Conservation (phyloP, 2,113 vertebrate genomes). For the Syngnathus typhle region DNA sequence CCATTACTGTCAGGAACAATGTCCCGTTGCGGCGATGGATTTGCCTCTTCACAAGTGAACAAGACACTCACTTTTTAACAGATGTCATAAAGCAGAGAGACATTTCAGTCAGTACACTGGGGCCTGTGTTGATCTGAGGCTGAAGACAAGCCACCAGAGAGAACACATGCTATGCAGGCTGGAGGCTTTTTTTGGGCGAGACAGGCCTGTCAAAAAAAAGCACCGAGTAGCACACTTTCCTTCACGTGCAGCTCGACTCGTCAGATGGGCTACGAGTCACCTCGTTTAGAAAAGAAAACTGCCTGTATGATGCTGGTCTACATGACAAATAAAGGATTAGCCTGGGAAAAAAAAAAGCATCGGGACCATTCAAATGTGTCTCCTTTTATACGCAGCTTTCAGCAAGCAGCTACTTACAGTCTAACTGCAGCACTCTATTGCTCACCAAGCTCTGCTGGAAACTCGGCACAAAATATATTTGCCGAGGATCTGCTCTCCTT, state of each 20-base stretch:
- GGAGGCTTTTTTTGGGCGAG: conserved; percentile 34
- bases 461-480: conserved; percentile 69
- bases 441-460: conserved; percentile 66
- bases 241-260: conserved; percentile 40
- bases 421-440: conserved; percentile 61
- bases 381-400: conserved; percentile 59
- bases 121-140: conserved; percentile 53
- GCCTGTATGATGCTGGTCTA: conserved; percentile 40
- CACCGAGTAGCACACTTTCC: conserved; percentile 40
- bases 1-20: conserved; percentile 53
- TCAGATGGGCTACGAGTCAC: conserved; percentile 30
- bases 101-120: conserved; percentile 60
- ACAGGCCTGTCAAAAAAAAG: conserved; percentile 46
- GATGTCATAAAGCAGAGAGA: conserved; percentile 63
- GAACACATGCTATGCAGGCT: conserved; percentile 43
- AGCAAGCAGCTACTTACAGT: conserved; percentile 59
- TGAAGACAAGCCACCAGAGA: conserved; percentile 46
- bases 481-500: conserved; percentile 63
- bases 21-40: conserved; percentile 54
- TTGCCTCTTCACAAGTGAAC: conserved; percentile 56
- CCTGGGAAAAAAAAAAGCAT: conserved; percentile 37
- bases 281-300: conserved; percentile 26
- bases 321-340: conserved; percentile 54
- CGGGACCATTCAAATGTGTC: conserved; percentile 49
- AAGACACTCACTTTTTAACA: conserved; percentile 67